Percentiles rank a stretch among this genome's conserved stretches.
Evolutionary conservation across 2,113 vertebrate genomes (phyloP).

Genomic region (Phylloscopus trochiloides): DNA sequence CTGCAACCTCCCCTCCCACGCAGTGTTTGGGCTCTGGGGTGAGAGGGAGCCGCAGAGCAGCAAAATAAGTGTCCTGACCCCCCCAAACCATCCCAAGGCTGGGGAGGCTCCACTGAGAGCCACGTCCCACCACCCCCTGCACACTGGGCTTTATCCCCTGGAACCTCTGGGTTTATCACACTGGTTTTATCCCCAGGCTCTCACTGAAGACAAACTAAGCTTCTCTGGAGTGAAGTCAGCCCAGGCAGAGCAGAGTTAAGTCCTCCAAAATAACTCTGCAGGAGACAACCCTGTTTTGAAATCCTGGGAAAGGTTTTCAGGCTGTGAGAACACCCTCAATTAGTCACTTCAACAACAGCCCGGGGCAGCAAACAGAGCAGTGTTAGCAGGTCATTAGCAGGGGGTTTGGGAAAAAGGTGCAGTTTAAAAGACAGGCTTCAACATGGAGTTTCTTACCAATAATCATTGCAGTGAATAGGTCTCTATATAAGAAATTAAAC

Average conservation of each 20-base stretch:
- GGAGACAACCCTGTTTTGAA: neutral
- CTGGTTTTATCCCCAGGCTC: neutral
- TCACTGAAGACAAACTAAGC: neutral
- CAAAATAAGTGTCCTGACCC: neutral
- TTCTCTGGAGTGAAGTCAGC: neutral
- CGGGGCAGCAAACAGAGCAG: neutral
- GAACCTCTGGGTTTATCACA: neutral
- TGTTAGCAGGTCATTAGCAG: neutral
- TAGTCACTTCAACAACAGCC: neutral
- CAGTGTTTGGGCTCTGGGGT: neutral
- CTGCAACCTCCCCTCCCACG: neutral
- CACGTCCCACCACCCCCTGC: neutral
- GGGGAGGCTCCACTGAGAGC: neutral
- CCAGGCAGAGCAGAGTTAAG: neutral
- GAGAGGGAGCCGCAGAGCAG: neutral
- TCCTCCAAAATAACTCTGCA: neutral
- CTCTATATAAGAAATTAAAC: constrained; percentile 91
- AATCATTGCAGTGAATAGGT: constrained; percentile 96
- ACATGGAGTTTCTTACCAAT: constrained; percentile 85
- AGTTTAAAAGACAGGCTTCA: constrained; percentile 70
- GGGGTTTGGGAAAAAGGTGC: constrained; percentile 22
- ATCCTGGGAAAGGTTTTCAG: neutral
- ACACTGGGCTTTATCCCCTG: neutral
- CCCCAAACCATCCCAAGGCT: neutral
- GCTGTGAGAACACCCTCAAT: neutral